Conservation (phyloP, 1,140 invertebrate species). For the Cydia strobilella region DNA sequence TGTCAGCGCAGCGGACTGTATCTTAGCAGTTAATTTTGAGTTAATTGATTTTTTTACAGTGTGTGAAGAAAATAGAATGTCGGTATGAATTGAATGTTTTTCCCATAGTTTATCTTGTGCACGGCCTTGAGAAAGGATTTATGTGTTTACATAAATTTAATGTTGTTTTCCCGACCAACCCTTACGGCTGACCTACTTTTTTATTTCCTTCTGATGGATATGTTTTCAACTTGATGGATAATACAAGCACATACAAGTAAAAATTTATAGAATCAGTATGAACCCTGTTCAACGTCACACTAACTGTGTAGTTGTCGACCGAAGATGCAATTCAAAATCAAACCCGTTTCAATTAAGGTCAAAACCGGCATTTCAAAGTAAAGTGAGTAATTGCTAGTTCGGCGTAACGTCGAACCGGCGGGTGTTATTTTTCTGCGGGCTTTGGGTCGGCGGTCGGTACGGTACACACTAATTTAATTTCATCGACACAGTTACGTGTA, state of each 20-base stretch:
- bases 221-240: background rate
- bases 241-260: background rate
- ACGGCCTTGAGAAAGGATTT: background rate
- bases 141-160: conserved; percentile 34
- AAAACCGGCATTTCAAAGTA: conserved; percentile 4
- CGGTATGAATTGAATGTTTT: background rate
- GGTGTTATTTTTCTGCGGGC: conserved; percentile 45
- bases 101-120: background rate
- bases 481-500: conserved; percentile 46
- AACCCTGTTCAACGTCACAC: background rate
- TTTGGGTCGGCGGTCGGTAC: conserved; percentile 43
- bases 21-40: too few relatives aligned
- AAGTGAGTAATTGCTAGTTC: conserved; percentile 17
- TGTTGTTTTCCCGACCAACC: conserved; percentile 31
- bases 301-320: background rate
- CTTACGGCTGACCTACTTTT: background rate
- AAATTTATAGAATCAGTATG: background rate
- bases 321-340: background rate
- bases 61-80: background rate
- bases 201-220: background rate
- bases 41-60: too few relatives aligned
- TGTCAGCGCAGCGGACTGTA: too few relatives aligned
- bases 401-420: conserved; percentile 32
- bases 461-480: conserved; percentile 35
- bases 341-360: conserved; percentile 18